A percentile compares a stretch with the other conserved stretches of the same genome.
Evolutionary conservation across 2,888 invertebrate genomes (phyloP).

Genomic region (Ophion obscuratus): DNA sequence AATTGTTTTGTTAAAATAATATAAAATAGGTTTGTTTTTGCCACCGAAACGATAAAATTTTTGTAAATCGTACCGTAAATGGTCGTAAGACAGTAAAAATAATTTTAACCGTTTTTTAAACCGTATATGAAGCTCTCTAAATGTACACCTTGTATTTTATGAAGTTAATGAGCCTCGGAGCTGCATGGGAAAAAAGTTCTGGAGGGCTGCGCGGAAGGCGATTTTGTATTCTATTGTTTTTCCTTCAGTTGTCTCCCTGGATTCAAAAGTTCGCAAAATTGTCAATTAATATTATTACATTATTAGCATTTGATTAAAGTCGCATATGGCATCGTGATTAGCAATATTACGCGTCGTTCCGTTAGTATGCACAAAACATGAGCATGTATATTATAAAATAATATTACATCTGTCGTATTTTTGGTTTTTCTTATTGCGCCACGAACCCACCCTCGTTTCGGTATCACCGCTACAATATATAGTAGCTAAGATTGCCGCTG

Average conservation of each 20-base stretch:
- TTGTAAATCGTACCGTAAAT: not conserved
- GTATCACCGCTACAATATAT: too few relatives aligned
- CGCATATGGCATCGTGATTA: conserved; percentile 4
- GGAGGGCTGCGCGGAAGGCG: conserved; percentile 11
- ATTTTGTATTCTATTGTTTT: not conserved
- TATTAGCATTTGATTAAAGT: not conserved
- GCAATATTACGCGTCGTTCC: not conserved
- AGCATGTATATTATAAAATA: not conserved
- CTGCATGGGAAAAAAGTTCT: conserved; percentile 4
- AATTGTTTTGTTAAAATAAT: not conserved
- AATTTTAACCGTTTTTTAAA: not conserved
- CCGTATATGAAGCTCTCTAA: not conserved
- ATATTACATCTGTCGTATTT: too few relatives aligned
- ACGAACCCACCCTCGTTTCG: too few relatives aligned
- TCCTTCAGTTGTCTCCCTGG: not conserved
- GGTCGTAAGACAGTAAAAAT: not conserved
- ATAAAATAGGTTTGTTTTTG: not conserved
- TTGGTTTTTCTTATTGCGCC: too few relatives aligned
- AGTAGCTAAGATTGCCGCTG: too few relatives aligned
- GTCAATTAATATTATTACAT: not conserved
- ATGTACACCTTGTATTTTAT: not conserved
- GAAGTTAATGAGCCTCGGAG: not conserved
- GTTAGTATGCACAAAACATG: not conserved
- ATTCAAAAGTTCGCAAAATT: not conserved
- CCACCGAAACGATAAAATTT: conserved; percentile 14